Evolutionary conservation across 2,888 invertebrate species (phyloP), one percentile per base, ranked within the genome.

Genomic region (Platycheirus rosarum): DNA sequence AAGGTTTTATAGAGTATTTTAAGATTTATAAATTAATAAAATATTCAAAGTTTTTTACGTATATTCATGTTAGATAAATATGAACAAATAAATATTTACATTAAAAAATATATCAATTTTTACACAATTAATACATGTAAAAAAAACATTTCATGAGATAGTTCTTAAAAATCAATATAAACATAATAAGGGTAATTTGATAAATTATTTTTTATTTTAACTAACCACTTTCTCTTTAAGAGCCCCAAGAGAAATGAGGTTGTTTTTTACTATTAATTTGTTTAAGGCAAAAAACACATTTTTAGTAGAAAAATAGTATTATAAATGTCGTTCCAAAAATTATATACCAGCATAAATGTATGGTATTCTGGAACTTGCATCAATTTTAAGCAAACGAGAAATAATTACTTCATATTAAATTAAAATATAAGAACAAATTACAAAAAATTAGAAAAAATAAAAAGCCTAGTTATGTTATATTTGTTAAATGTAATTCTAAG

Each of bases 161-260:
- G n/a, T 44, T 37, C 23, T 71, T 60, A 35, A 29, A 9, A 18
- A 26, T 23, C 23, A 4, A 23, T 23, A 32, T n/a, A 32, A 32
- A 32, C 7, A 32, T 7, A 5, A 32, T 32, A 32, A 32, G 8
- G 6, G 23, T 23, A 6, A 23, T 23, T 4, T 23, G 23, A 57
- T 20, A 23, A 48, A n/a, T n/a, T n/a, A n/a, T n/a, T 35, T 16
- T 20, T 35, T 9, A 6, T 49, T 63, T n/a, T 57, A 62, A 46
- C 68, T 82, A 75, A 84, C 82, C 63, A 70, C 62, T 44, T 71
- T 75, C 77, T 70, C 84, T 84, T 65, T 75, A 13, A 57, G 84
- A 84, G 84, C 84, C 84, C 84, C 84, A 69, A 75, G 84, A 84
- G 84, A 35, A 71, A 73, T 48, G 63, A 71, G 75, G 82, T 82